phyloP scores from a whole-genome alignment of 2,888 invertebrate genomes.

The Xestia sexstrigata region DNA sequence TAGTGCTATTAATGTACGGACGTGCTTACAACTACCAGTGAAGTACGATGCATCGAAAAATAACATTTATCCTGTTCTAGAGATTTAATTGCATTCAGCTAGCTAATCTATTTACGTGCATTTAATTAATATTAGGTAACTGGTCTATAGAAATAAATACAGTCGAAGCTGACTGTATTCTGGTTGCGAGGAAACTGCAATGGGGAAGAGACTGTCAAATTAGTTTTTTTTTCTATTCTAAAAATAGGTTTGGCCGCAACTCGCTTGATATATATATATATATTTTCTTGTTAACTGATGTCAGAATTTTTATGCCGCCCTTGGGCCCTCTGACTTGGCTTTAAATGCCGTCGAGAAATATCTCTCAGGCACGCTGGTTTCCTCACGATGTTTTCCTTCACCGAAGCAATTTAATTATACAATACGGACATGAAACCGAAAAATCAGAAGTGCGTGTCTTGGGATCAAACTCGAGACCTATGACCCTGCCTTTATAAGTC shows the following conservation, averaged over 20 bases:
- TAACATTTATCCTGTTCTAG: conserved; percentile 51
- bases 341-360: no score
- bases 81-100: conserved; percentile 32
- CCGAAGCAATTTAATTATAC: no score
- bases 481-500: background rate
- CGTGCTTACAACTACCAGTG: conserved; percentile 52
- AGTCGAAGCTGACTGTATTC: background rate
- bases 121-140: conserved; percentile 42
- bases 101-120: conserved; percentile 41
- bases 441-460: no score
- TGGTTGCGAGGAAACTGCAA: conserved; percentile 5
- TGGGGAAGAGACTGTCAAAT: background rate
- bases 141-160: conserved; percentile 25
- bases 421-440: no score
- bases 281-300: no score
- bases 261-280: background rate
- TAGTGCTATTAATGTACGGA: conserved; percentile 57
- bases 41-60: conserved; percentile 60
- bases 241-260: background rate
- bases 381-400: no score
- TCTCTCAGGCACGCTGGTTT: no score
- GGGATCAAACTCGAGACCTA: no score
- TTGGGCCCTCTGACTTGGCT: no score
- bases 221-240: background rate
- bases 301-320: no score